These are phyloP conservation scores for Nerophis ophidion DNA, from an alignment of 2,113 vertebrate genomes.

Conservation along the genomic window DNA sequence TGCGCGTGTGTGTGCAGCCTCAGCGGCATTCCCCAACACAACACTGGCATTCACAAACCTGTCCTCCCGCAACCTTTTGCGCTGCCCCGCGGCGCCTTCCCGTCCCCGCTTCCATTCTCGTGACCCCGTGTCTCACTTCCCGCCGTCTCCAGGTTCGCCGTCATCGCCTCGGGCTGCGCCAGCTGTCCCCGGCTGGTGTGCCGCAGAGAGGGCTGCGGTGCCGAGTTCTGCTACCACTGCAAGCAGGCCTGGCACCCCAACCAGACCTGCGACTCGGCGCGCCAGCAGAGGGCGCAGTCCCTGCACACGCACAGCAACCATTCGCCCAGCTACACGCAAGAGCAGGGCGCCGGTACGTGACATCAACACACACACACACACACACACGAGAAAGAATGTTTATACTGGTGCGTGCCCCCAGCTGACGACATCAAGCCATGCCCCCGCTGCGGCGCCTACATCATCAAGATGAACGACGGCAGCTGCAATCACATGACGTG, in stretches of 20 bases:
- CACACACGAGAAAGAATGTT: too few species aligned
- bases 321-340: conserved; percentile 91
- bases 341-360: conserved; percentile 84
- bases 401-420: conserved; percentile 35
- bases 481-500: conserved; percentile 99
- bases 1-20: too few species aligned
- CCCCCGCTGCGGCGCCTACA: conserved; percentile 93
- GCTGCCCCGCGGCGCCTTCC: background rate
- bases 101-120: background rate
- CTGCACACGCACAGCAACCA: conserved; percentile 90
- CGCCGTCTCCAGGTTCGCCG: conserved; percentile 79
- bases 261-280: conserved; percentile 95
- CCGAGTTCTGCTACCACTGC: conserved; percentile 99
- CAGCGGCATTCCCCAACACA: too few species aligned
- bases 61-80: too few species aligned
- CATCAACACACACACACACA: too few species aligned
- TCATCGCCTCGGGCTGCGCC: conserved; percentile 96
- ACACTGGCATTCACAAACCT: too few species aligned
- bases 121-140: background rate
- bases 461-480: conserved; percentile 99
- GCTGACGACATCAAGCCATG: conserved; percentile 98
- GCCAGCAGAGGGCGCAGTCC: conserved; percentile 89
- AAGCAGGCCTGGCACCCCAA: conserved; percentile 99
- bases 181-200: conserved; percentile 95
- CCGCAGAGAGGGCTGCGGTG: conserved; percentile 90